Evolutionary conservation across 2,113 vertebrate genomes (phyloP).

Genomic region (Oryzias curvinotus): DNA sequence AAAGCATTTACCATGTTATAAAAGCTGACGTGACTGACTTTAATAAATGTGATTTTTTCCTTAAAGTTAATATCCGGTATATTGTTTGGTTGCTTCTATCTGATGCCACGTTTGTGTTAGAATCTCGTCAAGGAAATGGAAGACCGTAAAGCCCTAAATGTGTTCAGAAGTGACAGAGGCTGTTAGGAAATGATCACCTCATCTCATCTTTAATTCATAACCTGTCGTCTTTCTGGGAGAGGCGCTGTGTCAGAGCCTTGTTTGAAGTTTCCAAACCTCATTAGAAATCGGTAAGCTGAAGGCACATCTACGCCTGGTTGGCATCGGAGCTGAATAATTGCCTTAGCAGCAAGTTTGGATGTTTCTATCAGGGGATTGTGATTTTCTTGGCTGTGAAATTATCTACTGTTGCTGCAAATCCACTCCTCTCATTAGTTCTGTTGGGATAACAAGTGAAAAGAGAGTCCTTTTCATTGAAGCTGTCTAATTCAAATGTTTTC

Average conservation of each 20-base stretch:
- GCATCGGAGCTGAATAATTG: constrained; percentile 14
- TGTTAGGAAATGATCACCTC: constrained; percentile 24
- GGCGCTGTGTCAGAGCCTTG: constrained; percentile 29
- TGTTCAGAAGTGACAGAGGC: background rate
- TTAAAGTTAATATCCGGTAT: too few relatives aligned
- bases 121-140: constrained; percentile 20
- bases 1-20: too few relatives aligned
- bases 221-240: constrained; percentile 8
- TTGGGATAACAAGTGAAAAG: constrained; percentile 5
- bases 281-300: constrained; percentile 36
- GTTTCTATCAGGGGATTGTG: constrained; percentile 18
- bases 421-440: constrained; percentile 4
- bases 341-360: constrained; percentile 4
- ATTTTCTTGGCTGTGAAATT: constrained; percentile 13
- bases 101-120: too few relatives aligned
- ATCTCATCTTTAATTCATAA: constrained; percentile 45
- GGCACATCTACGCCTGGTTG: constrained; percentile 9
- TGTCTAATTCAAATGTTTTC: too few relatives aligned
- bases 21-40: too few relatives aligned
- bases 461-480: too few relatives aligned
- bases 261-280: constrained; percentile 54
- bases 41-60: too few relatives aligned
- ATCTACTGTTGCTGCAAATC: constrained; percentile 10
- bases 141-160: background rate
- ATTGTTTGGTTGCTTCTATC: too few relatives aligned